phyloP scores from a whole-genome alignment of 2,888 invertebrate species.

The Apodemia duryi region DNA sequence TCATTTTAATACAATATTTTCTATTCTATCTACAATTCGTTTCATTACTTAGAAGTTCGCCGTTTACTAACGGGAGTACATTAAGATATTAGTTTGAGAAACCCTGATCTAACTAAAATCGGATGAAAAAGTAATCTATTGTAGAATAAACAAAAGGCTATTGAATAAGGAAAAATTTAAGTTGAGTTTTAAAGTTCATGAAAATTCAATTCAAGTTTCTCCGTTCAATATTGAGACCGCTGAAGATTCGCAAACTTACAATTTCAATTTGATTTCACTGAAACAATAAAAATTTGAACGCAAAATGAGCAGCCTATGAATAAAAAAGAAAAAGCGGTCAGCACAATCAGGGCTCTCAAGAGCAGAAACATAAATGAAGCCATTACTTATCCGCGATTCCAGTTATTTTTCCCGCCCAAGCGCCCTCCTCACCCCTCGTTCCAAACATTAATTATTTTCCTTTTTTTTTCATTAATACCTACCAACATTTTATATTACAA shows the following conservation, averaged over 20 bases:
- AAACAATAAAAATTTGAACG: constrained; percentile 69
- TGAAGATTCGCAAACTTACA: constrained; percentile 49
- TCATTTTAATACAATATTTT: too few species aligned
- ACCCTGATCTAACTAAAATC: not conserved
- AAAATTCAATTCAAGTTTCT: constrained; percentile 29
- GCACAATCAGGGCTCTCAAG: constrained; percentile 74
- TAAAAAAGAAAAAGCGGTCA: constrained; percentile 45
- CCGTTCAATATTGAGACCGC: constrained; percentile 31
- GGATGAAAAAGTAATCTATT: not conserved
- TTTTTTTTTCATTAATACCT: constrained; percentile 25
- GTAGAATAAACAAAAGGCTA: constrained; percentile 1
- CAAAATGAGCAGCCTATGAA: constrained; percentile 51
- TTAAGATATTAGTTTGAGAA: too few species aligned
- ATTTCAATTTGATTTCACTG: constrained; percentile 56
- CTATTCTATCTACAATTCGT: too few species aligned
- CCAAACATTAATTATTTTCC: constrained; percentile 26
- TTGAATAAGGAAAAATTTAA: constrained; percentile 1
- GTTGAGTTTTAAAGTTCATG: constrained; percentile 9
- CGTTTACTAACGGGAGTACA: too few species aligned
- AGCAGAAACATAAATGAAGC: constrained; percentile 78
- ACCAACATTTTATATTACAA: constrained; percentile 14
- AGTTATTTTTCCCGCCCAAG: constrained; percentile 58
- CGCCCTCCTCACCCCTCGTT: constrained; percentile 23
- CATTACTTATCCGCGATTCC: constrained; percentile 75
- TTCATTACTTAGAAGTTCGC: too few species aligned